Percentiles rank a stretch among this genome's conserved stretches.
These are phyloP conservation scores for Polypterus bichir DNA, from an alignment of 2,113 vertebrate genomes.

Conservation along the genomic window DNA sequence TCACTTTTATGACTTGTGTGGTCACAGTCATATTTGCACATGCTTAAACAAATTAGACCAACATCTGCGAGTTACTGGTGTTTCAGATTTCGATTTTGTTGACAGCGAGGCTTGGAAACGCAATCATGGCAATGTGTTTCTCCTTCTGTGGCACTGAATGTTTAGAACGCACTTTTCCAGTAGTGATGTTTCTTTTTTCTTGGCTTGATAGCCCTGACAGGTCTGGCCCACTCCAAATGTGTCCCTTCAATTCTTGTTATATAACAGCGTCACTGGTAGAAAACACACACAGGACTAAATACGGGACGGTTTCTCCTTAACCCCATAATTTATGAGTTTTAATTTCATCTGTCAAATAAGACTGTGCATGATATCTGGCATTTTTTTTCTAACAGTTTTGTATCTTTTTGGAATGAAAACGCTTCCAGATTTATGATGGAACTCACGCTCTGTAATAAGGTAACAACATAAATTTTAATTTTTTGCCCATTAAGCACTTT, in stretches of 20 bases:
- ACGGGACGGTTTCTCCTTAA: neutral
- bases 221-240: neutral
- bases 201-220: neutral
- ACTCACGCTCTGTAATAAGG: neutral
- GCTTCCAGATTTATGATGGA: neutral
- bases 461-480: neutral
- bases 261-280: neutral
- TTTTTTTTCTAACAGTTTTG: neutral
- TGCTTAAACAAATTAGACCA: slow-evolving; percentile 29
- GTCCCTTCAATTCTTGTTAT: neutral
- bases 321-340: neutral
- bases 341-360: neutral
- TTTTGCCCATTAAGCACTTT: too few species aligned
- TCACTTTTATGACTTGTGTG: slow-evolving; percentile 20
- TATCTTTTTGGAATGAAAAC: neutral
- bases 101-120: slow-evolving; percentile 24
- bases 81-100: slow-evolving; percentile 28
- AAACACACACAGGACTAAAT: neutral
- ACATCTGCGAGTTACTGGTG: slow-evolving; percentile 21
- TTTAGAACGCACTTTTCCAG: neutral
- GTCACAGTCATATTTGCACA: slow-evolving; percentile 23
- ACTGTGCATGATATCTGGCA: neutral
- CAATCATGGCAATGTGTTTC: slow-evolving; percentile 12
- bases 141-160: slow-evolving; percentile 2
- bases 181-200: neutral